Conservation (phyloP, 2,113 vertebrate species). For the Eidolon helvum region DNA sequence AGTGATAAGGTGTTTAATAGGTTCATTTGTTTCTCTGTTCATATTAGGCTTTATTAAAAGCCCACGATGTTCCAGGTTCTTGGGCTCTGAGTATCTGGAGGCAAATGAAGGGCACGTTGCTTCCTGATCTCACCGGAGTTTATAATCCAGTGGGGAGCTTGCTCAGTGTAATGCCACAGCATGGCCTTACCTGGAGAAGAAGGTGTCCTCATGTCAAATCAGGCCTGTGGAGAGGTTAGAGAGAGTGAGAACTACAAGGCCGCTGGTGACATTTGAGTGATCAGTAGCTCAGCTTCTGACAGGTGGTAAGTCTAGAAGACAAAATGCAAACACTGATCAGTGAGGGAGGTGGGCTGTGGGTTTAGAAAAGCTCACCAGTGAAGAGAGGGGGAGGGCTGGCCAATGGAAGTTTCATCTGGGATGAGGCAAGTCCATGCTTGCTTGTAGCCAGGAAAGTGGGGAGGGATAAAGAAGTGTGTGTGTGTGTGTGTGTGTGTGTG, state of each 20-base stretch:
- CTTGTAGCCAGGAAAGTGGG: background rate
- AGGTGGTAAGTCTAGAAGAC: background rate
- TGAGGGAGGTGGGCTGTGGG: background rate
- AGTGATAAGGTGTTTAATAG: too few species aligned
- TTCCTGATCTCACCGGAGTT: background rate
- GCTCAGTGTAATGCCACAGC: background rate
- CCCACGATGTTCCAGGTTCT: background rate
- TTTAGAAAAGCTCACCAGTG: background rate
- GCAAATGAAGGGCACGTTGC: background rate
- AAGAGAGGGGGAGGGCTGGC: background rate
- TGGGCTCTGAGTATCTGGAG: background rate
- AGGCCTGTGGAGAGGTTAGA: too few species aligned
- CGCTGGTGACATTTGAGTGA: too few species aligned
- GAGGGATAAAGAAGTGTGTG: background rate
- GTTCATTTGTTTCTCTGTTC: background rate
- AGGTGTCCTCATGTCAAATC: background rate
- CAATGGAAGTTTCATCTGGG: fast-evolving
- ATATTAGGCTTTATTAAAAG: too few species aligned
- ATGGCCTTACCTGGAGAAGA: background rate
- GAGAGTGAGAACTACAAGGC: background rate
- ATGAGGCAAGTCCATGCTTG: fast-evolving
- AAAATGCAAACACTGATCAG: background rate
- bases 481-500: background rate
- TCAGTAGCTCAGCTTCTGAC: background rate
- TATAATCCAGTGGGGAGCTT: background rate